Evolutionary conservation across 2,888 invertebrate species (phyloP).

Genomic region (Drosophila helvetica): DNA sequence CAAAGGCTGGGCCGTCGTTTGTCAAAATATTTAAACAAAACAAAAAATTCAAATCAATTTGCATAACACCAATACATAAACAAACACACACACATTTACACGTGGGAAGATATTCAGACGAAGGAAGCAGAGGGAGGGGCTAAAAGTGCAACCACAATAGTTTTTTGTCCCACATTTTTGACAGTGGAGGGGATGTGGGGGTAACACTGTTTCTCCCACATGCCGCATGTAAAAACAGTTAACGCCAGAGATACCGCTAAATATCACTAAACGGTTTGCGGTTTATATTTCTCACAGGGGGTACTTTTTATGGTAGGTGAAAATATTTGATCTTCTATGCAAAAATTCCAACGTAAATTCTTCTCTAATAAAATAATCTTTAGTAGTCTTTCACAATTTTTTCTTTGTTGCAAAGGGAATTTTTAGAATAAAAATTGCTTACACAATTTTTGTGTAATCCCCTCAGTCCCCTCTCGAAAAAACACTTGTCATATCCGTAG

Average conservation of each 20-base stretch:
- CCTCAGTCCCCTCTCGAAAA: conserved; percentile 2
- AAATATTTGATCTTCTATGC: too few relatives aligned
- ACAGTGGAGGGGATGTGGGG: conserved; percentile 37
- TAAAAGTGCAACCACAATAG: conserved; percentile 51
- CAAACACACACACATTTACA: conserved; percentile 31
- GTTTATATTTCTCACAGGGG: background rate
- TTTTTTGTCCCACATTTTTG: conserved; percentile 64
- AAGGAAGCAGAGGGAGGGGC: conserved; percentile 14
- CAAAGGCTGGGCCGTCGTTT: conserved; percentile 41
- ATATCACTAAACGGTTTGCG: background rate
- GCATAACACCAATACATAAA: conserved; percentile 64
- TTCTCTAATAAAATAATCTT: background rate
- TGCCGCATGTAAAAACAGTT: conserved; percentile 2
- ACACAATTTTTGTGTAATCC: conserved; percentile 18
- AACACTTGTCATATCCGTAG: conserved; percentile 50
- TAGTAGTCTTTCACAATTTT: background rate
- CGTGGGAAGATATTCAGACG: conserved; percentile 58
- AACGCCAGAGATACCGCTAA: conserved; percentile 1
- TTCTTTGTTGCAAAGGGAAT: background rate
- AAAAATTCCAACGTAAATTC: background rate
- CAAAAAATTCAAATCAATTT: conserved; percentile 78
- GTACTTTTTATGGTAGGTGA: background rate
- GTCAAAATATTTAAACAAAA: conserved; percentile 45
- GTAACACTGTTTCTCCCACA: conserved; percentile 55
- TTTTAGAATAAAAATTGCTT: conserved; percentile 9